A percentile compares a stretch with the other conserved stretches of the same genome.
Evolutionary conservation across 2,888 invertebrate genomes (phyloP).

Genomic region (Nemurella pictetii): DNA sequence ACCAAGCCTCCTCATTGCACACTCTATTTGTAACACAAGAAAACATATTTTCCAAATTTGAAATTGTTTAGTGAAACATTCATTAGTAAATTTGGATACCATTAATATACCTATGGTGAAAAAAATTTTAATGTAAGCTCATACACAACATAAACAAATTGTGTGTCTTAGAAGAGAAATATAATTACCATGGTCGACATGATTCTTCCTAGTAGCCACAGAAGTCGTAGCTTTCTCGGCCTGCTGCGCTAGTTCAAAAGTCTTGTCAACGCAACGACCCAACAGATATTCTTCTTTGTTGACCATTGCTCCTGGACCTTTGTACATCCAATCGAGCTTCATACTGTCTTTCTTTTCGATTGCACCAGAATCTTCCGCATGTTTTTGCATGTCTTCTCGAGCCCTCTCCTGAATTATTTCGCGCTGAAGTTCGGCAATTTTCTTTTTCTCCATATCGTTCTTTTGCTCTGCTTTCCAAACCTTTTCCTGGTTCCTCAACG

Average conservation of each 20-base stretch:
- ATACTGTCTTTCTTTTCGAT: slow-evolving; percentile 50
- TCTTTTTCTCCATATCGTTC: slow-evolving; percentile 68
- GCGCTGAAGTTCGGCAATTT: slow-evolving; percentile 67
- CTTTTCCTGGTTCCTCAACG: slow-evolving; percentile 74
- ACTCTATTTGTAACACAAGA: too few relatives aligned
- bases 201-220: slow-evolving; percentile 55
- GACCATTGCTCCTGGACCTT: slow-evolving; percentile 61
- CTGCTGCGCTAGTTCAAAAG: slow-evolving; percentile 63
- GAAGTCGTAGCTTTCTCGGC: slow-evolving; percentile 37
- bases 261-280: slow-evolving; percentile 80
- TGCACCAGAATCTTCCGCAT: slow-evolving; percentile 60
- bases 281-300: slow-evolving; percentile 88
- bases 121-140: background rate
- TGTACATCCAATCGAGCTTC: slow-evolving; percentile 87
- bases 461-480: slow-evolving; percentile 80
- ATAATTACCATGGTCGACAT: slow-evolving; percentile 63
- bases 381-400: slow-evolving; percentile 65
- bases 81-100: background rate
- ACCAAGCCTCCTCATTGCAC: too few relatives aligned
- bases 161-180: background rate
- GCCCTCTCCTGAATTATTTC: slow-evolving; percentile 70
- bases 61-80: too few relatives aligned
- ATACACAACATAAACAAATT: background rate
- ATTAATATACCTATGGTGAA: background rate
- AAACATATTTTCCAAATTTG: too few relatives aligned